Evolutionary conservation across 2,797 vertebrate species (phyloP), one percentile per base, ranked within the genome.

Genomic region (Tapirus indicus): DNA sequence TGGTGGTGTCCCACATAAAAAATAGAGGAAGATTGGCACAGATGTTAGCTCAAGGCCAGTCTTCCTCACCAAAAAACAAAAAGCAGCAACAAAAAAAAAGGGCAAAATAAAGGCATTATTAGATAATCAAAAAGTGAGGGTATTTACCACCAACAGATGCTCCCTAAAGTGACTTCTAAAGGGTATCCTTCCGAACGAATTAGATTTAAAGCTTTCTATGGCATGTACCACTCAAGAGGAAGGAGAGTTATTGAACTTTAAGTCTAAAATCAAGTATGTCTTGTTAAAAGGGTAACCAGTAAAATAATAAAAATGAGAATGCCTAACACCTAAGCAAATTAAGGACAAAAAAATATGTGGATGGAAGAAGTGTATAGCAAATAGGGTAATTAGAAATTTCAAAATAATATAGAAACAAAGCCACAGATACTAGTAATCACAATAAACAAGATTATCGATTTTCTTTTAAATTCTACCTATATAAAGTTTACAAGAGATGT

Each of bases 301-400:
- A 66, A 89, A 90, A 91, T 75, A 82, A 77, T 77, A 49, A 82
- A 82, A 91, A 38, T n/a, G 71, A 52, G 52, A n/a, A 49, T 68
- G n/a, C 23, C 9, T 80, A 41, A 56, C 12, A 60, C 35, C n/a
- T 10, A 88, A 66, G 35, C 12, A 88, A 69, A 69, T 8, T 91
- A 23, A 88, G 6, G 1, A 29, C 8, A 47, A 17, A 84, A 94
- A 80, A 44, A 27, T 47, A 5, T 35, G 27, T 79, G 20, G 27
- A 78, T 88, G 64, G 14, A 66, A 14, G 66, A 47, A 41, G 62
- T 32, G 72, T 23, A 44, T 38, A 56, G 44, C 23, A 92, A 75
- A 66, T 17, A 72, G 21, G 69, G 23, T 49, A 29, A 6, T 47
- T 82, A 91, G 23, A 91, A 93, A 93, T 94, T 89, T 83, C n/a